These are phyloP conservation scores for Alectoris magna DNA, from an alignment of 2,797 vertebrate species.

Conservation along the genomic window DNA sequence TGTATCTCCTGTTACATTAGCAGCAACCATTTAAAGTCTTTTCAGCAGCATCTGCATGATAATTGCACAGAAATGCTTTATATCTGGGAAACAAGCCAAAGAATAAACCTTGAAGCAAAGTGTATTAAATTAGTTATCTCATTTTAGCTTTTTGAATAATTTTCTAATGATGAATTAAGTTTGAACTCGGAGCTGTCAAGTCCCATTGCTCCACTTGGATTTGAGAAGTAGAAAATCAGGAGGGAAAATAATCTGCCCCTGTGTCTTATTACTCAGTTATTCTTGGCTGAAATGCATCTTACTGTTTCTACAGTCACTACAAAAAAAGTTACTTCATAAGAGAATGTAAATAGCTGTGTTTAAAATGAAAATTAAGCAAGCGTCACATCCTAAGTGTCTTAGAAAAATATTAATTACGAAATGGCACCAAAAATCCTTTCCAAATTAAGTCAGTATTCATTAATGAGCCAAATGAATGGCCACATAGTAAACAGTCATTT, in stretches of 20 bases:
- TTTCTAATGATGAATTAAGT: constrained; percentile 77
- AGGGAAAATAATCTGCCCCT: constrained; percentile 28
- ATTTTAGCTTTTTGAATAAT: constrained; percentile 79
- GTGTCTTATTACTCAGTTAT: neutral
- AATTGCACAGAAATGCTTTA: constrained; percentile 77
- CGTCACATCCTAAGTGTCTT: constrained; percentile 20
- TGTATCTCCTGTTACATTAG: constrained; percentile 75
- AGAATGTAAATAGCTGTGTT: neutral
- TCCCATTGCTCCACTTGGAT: constrained; percentile 66
- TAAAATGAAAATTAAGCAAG: constrained; percentile 26
- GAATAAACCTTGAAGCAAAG: constrained; percentile 82
- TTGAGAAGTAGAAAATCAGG: constrained; percentile 65
- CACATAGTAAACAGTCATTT: constrained; percentile 49
- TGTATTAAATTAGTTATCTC: constrained; percentile 82
- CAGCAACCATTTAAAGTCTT: constrained; percentile 75
- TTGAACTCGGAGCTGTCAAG: constrained; percentile 73
- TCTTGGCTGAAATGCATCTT: neutral
- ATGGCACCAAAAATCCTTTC: constrained; percentile 48
- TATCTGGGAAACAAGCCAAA: constrained; percentile 81
- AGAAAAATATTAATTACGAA: constrained; percentile 49
- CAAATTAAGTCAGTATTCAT: constrained; percentile 39
- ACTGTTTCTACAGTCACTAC: neutral
- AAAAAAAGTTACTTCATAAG: neutral
- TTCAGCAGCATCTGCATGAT: constrained; percentile 78
- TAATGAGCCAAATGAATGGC: constrained; percentile 51